Evolutionary conservation across 2,888 invertebrate species (phyloP).

Genomic region (Temnothorax unifasciatus): DNA sequence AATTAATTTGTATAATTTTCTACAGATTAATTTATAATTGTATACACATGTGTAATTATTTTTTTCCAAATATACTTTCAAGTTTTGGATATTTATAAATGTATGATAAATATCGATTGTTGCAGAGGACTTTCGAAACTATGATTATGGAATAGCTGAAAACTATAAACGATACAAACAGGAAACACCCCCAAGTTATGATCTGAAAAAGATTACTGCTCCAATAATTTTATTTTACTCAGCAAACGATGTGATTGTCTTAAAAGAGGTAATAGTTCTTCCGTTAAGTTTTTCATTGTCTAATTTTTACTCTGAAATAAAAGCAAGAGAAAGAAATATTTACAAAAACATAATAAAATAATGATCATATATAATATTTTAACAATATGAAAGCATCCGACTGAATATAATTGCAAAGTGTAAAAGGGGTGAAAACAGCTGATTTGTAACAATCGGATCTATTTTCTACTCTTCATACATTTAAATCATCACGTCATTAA

Average conservation of each 20-base stretch:
- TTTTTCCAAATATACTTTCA: not conserved
- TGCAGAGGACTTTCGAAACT: conserved; percentile 38
- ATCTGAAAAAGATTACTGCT: conserved; percentile 69
- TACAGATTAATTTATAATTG: not conserved
- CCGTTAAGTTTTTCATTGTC: not conserved
- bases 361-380: not conserved
- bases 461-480: not conserved
- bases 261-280: not conserved
- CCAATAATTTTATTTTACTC: conserved; percentile 42
- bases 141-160: conserved; percentile 67
- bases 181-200: conserved; percentile 66
- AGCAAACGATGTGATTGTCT: not conserved
- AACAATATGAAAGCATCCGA: not conserved
- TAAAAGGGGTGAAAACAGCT: not conserved
- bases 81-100: not conserved
- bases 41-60: not conserved
- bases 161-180: conserved; percentile 68
- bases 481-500: not conserved
- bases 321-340: not conserved
- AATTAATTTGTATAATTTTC: not conserved
- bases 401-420: not conserved
- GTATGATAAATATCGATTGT: not conserved
- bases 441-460: not conserved
- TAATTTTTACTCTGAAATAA: not conserved
- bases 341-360: not conserved